A percentile compares a stretch with the other conserved stretches of the same genome.
Conservation (phyloP, 2,797 vertebrate species). For the Enteromius radiatus region DNA sequence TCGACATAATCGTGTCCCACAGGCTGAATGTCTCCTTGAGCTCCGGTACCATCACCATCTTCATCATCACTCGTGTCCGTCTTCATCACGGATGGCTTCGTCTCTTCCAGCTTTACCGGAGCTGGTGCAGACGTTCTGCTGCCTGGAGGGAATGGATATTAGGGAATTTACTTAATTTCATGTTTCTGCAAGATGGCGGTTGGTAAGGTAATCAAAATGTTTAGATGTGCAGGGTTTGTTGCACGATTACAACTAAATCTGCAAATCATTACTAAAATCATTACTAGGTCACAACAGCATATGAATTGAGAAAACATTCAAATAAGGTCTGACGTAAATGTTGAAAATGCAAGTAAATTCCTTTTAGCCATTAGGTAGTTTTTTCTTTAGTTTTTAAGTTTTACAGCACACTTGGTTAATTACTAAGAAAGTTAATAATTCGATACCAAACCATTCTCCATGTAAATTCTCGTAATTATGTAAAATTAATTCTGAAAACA, state of each 20-base stretch:
- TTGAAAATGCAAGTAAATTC: no score
- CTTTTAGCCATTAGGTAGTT: no score
- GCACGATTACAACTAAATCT: background rate
- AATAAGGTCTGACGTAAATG: no score
- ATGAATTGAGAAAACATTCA: no score
- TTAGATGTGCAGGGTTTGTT: background rate
- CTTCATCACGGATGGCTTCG: conserved; percentile 57
- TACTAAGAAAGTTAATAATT: no score
- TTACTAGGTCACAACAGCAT: no score
- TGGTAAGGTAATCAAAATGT: background rate
- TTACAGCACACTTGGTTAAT: no score
- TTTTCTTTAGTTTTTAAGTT: no score
- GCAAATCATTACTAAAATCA: no score
- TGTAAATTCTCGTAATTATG: no score
- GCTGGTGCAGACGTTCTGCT: conserved; percentile 62
- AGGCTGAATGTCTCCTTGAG: conserved; percentile 74
- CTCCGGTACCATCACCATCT: conserved; percentile 61
- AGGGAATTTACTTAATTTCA: background rate
- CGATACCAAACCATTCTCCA: no score
- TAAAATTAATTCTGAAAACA: no score
- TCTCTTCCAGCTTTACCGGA: conserved; percentile 66
- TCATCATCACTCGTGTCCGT: conserved; percentile 68
- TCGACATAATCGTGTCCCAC: conserved; percentile 81
- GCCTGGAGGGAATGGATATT: background rate
- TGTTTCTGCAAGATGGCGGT: background rate